Evolutionary conservation across 2,797 vertebrate genomes (phyloP), one percentile per base, ranked within the genome.

Genomic region (Buphagus erythrorhynchus): DNA sequence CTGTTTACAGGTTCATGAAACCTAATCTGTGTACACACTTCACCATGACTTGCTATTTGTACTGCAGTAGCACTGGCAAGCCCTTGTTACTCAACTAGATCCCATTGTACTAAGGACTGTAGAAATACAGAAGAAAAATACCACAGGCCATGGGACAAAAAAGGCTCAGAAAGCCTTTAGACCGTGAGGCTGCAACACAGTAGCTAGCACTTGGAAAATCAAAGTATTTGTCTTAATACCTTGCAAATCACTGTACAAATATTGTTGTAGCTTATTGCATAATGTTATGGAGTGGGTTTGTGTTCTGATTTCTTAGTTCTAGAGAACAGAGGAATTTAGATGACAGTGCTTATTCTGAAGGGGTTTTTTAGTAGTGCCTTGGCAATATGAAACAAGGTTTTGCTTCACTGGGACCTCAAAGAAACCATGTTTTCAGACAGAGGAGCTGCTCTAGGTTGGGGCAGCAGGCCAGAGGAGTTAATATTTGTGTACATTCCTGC

Each of bases 1-100:
- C 4, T 80, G 66, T 95, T 96, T 97, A 90, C 72, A 88, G 77
- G 54, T 84, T 91, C 38, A 80, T 61, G 80, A 59, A 83, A 43
- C 69, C 54, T 86, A 83, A 96, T 91, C 86, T 88, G 46, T 71
- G 68, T 66, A 55, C 2, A 19, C 46, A 38, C 33, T 84, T 82
- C 46, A 48, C 63, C 6, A 7, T 87, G 73, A 31, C 71, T 91
- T 89, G 51, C 49, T 79, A 51, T 95, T 96, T 94, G 79, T 78
- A 73, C 46, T 92, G 74, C 46, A 66, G 45, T 33, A 87, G 55
- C 80, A 73, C 80, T 55, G 86, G 48, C 26, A 55, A 86, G 40
- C 63, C 36, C 40, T 61, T 59, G 59, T 42, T 86, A 17, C 55
- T 88, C 36, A 38, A 10, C 55, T 24, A 35, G 51, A 57, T 86